Percentiles rank a stretch among this genome's conserved stretches.
phyloP scores from a whole-genome alignment of 2,888 invertebrate genomes.

The Agonum fuliginosum region DNA sequence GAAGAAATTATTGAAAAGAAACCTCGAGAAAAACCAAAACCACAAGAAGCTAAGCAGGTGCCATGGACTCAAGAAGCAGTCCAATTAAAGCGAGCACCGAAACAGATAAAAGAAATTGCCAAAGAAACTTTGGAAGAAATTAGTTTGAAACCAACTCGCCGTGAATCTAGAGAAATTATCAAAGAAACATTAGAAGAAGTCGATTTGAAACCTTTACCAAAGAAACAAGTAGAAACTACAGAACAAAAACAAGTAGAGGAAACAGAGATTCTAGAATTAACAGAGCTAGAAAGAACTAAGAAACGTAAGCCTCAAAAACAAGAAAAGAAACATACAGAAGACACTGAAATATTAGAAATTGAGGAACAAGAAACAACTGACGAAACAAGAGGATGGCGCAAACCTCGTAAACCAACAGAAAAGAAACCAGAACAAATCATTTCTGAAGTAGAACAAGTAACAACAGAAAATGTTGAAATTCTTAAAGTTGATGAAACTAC shows the following conservation, averaged over 20 bases:
- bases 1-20: slow-evolving; percentile 55
- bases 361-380: slow-evolving; percentile 75
- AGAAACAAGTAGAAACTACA: slow-evolving; percentile 72
- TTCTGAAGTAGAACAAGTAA: slow-evolving; percentile 56
- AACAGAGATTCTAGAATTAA: slow-evolving; percentile 68
- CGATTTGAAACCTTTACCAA: slow-evolving; percentile 74
- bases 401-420: slow-evolving; percentile 68
- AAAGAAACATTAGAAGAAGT: slow-evolving; percentile 74
- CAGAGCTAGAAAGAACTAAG: slow-evolving; percentile 59
- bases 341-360: slow-evolving; percentile 71
- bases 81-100: slow-evolving; percentile 72
- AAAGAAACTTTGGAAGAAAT: slow-evolving; percentile 72
- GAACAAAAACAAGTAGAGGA: slow-evolving; percentile 74
- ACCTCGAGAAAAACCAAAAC: slow-evolving; percentile 63
- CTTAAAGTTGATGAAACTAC: slow-evolving; percentile 61
- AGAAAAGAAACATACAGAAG: slow-evolving; percentile 72
- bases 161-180: slow-evolving; percentile 74
- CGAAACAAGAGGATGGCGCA: slow-evolving; percentile 74
- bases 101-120: slow-evolving; percentile 69
- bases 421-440: slow-evolving; percentile 71
- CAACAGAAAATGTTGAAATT: slow-evolving; percentile 56
- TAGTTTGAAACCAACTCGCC: slow-evolving; percentile 72
- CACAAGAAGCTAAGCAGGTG: slow-evolving; percentile 62
- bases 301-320: slow-evolving; percentile 65
- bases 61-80: slow-evolving; percentile 80